Percentiles rank a stretch among this genome's conserved stretches.
These are phyloP conservation scores for Anoura caudifer DNA, from an alignment of 2,113 vertebrate species.

Conservation along the genomic window DNA sequence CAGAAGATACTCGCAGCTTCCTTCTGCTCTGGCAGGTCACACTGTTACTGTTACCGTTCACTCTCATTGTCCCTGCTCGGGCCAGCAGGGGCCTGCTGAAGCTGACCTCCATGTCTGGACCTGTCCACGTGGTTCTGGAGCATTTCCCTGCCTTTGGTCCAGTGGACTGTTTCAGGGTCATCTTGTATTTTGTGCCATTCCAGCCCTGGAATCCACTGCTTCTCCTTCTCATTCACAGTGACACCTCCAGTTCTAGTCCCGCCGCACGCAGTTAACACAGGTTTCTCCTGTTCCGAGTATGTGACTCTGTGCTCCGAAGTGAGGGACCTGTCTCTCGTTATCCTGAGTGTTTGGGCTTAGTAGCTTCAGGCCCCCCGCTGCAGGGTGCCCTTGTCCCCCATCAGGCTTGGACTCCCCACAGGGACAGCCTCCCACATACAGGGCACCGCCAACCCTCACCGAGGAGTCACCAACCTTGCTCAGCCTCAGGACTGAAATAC, in stretches of 20 bases:
- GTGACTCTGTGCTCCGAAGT: background rate
- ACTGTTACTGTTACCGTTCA: accelerated
- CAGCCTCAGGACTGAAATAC: background rate
- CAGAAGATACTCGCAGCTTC: accelerated
- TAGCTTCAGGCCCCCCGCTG: accelerated
- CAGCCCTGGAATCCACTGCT: accelerated
- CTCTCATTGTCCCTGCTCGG: background rate
- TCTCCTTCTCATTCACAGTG: background rate
- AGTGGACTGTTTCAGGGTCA: background rate
- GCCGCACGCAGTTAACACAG: background rate
- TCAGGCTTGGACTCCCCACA: background rate
- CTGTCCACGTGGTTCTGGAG: background rate
- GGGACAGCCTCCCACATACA: background rate
- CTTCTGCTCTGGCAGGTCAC: accelerated
- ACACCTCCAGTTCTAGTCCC: background rate
- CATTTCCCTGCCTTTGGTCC: background rate
- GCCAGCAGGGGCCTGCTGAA: background rate
- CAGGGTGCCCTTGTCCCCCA: accelerated
- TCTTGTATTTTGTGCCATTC: background rate
- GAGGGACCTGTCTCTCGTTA: background rate
- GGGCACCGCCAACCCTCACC: background rate
- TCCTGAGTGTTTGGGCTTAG: background rate
- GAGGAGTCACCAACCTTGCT: background rate
- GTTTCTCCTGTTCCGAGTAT: background rate
- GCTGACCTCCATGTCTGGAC: background rate